A percentile compares a stretch with the other conserved stretches of the same genome.
Conservation (phyloP, 2,113 vertebrate genomes). For the Phyllostomus hastatus region DNA sequence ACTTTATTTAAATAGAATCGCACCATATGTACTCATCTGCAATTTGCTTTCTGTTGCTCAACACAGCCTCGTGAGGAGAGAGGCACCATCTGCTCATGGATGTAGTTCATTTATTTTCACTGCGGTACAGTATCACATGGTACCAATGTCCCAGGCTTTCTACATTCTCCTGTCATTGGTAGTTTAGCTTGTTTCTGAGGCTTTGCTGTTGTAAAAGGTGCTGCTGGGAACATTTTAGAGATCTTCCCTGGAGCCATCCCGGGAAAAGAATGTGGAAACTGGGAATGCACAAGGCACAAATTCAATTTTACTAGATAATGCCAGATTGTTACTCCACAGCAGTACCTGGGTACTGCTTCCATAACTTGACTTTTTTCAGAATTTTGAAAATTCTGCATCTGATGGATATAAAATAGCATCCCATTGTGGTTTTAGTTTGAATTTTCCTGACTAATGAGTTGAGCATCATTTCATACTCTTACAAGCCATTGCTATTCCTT, state of each 20-base stretch:
- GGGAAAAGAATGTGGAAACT: neutral
- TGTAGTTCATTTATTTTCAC: neutral
- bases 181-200: neutral
- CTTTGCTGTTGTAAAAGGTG: neutral
- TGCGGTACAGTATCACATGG: neutral
- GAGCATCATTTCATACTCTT: neutral
- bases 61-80: neutral
- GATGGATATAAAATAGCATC: neutral
- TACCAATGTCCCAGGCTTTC: neutral
- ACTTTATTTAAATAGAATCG: constrained; percentile 3
- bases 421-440: neutral
- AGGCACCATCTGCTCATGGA: neutral
- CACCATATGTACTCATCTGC: neutral
- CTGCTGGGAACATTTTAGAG: neutral
- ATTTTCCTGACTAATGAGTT: neutral
- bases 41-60: neutral
- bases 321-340: neutral
- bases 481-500: neutral
- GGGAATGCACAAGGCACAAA: neutral
- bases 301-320: neutral
- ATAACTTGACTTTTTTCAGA: neutral
- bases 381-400: neutral
- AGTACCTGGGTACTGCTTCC: neutral
- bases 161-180: neutral
- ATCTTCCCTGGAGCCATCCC: neutral